A percentile compares a stretch with the other conserved stretches of the same genome.
Conservation (phyloP, 1,140 invertebrate species). For the Cherax destructor region DNA sequence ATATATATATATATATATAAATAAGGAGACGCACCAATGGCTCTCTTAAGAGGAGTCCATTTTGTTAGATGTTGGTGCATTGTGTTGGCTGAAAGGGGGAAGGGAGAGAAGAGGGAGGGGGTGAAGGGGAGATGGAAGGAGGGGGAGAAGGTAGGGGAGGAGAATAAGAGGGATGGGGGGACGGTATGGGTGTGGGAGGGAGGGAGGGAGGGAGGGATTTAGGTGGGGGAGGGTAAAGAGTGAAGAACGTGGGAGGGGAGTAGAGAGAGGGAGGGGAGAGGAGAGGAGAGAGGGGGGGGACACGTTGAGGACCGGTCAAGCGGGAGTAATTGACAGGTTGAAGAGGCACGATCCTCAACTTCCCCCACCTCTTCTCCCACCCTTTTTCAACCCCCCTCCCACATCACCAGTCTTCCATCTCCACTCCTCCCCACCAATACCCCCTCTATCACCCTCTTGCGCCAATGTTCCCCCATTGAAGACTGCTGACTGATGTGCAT, state of each 20-base stretch:
- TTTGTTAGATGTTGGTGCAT: too few species aligned
- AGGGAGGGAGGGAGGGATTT: neutral
- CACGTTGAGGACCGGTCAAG: too few species aligned
- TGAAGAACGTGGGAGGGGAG: neutral
- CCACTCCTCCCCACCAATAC: too few species aligned
- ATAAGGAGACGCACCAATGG: too few species aligned
- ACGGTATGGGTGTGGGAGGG: neutral
- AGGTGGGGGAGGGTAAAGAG: neutral
- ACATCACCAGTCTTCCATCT: too few species aligned
- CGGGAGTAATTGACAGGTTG: too few species aligned
- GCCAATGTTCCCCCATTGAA: too few species aligned
- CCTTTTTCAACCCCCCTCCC: neutral
- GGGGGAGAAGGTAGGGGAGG: neutral
- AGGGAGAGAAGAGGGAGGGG: neutral
- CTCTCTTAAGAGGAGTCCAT: too few species aligned
- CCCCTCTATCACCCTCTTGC: too few species aligned
- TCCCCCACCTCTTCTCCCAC: conserved; percentile 2
- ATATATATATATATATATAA: too few species aligned
- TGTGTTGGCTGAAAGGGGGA: neutral
- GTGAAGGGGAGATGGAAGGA: neutral
- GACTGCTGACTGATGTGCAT: too few species aligned
- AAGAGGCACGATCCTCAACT: too few species aligned
- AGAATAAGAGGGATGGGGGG: neutral
- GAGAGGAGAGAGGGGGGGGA: neutral
- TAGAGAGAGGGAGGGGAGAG: neutral